These are phyloP conservation scores for Agrotis clavis DNA, from an alignment of 2,888 invertebrate genomes.

Conservation along the genomic window DNA sequence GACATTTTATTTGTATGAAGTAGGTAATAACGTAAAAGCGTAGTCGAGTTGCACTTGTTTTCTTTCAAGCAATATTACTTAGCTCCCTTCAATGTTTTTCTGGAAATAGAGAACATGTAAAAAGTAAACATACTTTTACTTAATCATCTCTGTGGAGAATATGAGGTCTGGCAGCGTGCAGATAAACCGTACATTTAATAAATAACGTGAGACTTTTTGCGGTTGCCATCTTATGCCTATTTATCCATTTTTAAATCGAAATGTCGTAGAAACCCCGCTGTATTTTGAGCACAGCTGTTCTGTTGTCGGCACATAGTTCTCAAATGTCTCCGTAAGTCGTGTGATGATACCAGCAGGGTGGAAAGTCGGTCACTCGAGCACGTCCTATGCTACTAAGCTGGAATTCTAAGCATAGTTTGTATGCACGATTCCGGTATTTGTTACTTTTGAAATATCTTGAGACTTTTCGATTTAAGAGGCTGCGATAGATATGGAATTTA, in stretches of 20 bases:
- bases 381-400: conserved; percentile 69
- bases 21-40: conserved; percentile 49
- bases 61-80: conserved; percentile 28
- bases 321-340: conserved; percentile 66
- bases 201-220: conserved; percentile 29
- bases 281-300: conserved; percentile 71
- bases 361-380: conserved; percentile 76
- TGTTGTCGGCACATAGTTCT: conserved; percentile 73
- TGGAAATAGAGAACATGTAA: conserved; percentile 2
- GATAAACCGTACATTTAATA: conserved; percentile 38
- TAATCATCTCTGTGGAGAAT: conserved; percentile 29
- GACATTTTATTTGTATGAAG: conserved; percentile 57
- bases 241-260: conserved; percentile 32
- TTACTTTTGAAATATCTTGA: conserved; percentile 63
- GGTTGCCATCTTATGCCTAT: conserved; percentile 25
- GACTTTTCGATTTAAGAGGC: conserved; percentile 51
- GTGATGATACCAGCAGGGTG: conserved; percentile 66
- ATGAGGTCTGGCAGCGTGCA: conserved; percentile 30
- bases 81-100: conserved; percentile 15
- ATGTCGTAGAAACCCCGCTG: neutral
- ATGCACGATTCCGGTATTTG: conserved; percentile 66
- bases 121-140: conserved; percentile 10
- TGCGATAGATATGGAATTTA: conserved; percentile 55
- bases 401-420: conserved; percentile 69
- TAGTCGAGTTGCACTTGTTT: conserved; percentile 46